Base-by-base conservation (phyloP, 1,140 invertebrate genomes). In the Drosophila eugracilis region DNA sequence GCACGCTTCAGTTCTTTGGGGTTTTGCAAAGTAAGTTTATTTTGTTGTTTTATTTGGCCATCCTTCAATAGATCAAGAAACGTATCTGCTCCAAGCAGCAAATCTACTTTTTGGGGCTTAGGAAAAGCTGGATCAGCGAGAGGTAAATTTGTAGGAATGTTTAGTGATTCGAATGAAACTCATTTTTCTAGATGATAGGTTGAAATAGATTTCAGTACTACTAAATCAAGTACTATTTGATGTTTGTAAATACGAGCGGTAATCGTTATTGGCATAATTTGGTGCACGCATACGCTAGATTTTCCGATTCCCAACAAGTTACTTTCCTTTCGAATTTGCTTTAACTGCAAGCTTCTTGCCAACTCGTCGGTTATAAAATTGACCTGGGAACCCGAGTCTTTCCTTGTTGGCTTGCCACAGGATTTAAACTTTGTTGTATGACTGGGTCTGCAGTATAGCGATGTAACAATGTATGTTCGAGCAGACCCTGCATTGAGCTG, bases 201-300 rank as follows among this genome's bases (percentile, higher is more conserved):
- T 21, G 21, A 45, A 45, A 45, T 45, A 26, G 7, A 45, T 45
- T 26, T 45, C 21, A 45, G 22, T 12, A 15, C 21, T n/a, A 15
- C n/a, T n/a, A 45, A 26, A n/a, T 15, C 22, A 45, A 14, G 1
- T 1, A 26, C 22, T 1, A 26, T 15, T 26, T 26, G 2, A 26
- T 26, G 26, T 26, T 42, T 5, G 4, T 42, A 5, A 21, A n/a
- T n/a, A n/a, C n/a, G n/a, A 39, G 14, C 14, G 15, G n/a, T 15
- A 36, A 28, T 47, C 30, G 24, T 47, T 15, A 26, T 19, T 47
- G 28, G 44, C 24, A 47, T 26, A 47, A 47, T 15, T 45, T 48
- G 28, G 9, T 10, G 28, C 12, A 10, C 28, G 45, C 14, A 48
- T 48, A 48, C 17, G 15, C 45, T 30, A 3, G 15, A 48, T 17